A percentile compares a stretch with the other conserved stretches of the same genome.
These are phyloP conservation scores for Mimumesa dahlbomi DNA, from an alignment of 2,888 invertebrate genomes.

Conservation along the genomic window DNA sequence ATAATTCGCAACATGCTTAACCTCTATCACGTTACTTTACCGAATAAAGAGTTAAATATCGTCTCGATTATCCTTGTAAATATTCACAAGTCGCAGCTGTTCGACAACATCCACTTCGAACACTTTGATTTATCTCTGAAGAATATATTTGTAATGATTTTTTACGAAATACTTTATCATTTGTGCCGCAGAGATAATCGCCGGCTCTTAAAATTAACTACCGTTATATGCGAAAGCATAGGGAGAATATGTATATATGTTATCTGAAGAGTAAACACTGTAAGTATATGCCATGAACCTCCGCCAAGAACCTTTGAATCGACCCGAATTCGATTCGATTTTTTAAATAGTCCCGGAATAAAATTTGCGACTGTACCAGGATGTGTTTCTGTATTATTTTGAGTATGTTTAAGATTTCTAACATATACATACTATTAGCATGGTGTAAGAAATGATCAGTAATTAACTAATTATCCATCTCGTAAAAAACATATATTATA, in stretches of 20 bases:
- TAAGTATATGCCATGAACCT: no score
- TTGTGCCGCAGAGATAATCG: constrained; percentile 8
- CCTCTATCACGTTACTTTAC: constrained; percentile 4
- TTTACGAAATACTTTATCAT: constrained; percentile 14
- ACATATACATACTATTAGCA: not conserved
- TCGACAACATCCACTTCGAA: not conserved
- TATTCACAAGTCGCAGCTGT: not conserved
- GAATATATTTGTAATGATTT: constrained; percentile 11
- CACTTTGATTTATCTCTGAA: constrained; percentile 1
- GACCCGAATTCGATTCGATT: not conserved
- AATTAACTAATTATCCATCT: no score
- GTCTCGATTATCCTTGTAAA: not conserved
- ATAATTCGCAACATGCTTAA: constrained; percentile 75
- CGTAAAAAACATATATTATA: constrained; percentile 46
- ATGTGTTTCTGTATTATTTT: not conserved
- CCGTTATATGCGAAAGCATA: not conserved
- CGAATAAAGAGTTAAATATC: not conserved
- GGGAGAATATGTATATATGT: not conserved
- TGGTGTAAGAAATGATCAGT: no score
- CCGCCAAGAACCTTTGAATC: not conserved
- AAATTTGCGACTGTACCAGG: no score
- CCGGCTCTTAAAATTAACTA: constrained; percentile 25
- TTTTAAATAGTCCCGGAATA: no score
- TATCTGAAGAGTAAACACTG: constrained; percentile 1
- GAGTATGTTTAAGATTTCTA: no score